Evolutionary conservation across 2,888 invertebrate species (phyloP), one percentile per base, ranked within the genome.

Genomic region (Sinopyrophorus schimmeli): DNA sequence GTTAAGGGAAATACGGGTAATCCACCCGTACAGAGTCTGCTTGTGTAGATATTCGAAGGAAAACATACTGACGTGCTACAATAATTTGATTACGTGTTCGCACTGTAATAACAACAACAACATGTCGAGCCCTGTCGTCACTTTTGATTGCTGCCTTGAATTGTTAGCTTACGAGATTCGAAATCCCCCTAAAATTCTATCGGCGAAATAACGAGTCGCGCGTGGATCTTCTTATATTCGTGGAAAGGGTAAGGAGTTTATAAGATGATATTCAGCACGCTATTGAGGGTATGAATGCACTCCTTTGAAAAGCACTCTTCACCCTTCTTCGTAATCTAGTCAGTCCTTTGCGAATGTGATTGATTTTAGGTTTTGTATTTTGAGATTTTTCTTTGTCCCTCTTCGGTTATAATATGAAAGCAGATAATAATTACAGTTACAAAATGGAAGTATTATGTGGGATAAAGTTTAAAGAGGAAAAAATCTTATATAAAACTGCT

Each of bases 221-320:
- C 40, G 40, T 50, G 50, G 43, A 12, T 50, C 40, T 44, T 46
- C 50, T 44, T 35, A 44, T 44, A 37, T 43, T 30, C 11, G 30
- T 38, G 39, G 35, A 46, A 40, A 44, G 47, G 38, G 46, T 51
- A 47, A 52, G 48, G 44, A 57, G 57, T 57, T 57, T 57, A 57
- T 54, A 50, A 54, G 57, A 54, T 57, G 57, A 57, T 57, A 57
- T 57, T 57, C 54, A 50, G 53, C 52, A 53, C 53, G 50, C 57
- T 57, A 57, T 57, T 38, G 47, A 48, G 34, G 35, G 39, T 52
- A 52, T 52, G 54, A 57, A 57, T 57, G 47, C 53, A 49, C 47
- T 51, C 42, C 47, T 46, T 53, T 55, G 53, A 37, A 53, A 57
- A 57, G 47, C 44, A 23, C 52, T 53, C 53, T 57, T 50, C 44